Evolutionary conservation across 2,888 invertebrate species (phyloP), one percentile per base, ranked within the genome.

Genomic region (Ecliptopera silaceata): DNA sequence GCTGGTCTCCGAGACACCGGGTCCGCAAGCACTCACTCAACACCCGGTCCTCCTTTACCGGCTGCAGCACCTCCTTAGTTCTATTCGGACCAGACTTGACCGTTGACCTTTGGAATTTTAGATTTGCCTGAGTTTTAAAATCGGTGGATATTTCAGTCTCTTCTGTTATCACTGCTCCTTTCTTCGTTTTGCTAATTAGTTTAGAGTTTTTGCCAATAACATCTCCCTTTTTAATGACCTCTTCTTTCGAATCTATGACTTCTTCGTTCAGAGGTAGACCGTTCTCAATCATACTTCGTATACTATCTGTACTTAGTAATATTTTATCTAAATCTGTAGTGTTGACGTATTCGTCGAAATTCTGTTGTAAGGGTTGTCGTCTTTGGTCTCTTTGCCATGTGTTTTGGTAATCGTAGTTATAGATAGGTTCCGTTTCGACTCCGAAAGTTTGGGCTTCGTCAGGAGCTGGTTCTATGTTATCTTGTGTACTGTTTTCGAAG

Each of bases 321-420:
- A 89, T 84, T 72, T 85, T 83, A 71, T 89, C 89, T 74, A 90
- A 68, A 66, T 88, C 86, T 64, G 82, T 72, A 46, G 82, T 76
- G 70, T 79, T 82, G 67, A 84, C 79, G 63, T 83, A 84, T 61
- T 82, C 82, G 45, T 88, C 88, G 64, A 86, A 90, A 63, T 80
- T 83, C 51, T 85, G 84, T 59, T 82, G 80, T 66, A 91, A 85
- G 48, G 91, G 91, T 78, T 88, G 88, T 79, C 91, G 71, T 89
- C 91, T 90, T 88, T 90, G 90, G 88, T 91, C 91, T 82, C 75
- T 88, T 64, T 89, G 86, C 90, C 90, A 91, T 42, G 80, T 79
- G 34, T 80, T 77, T 74, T 78, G 75, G 71, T 72, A 68, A 70
- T 88, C 82, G 53, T 85, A 88, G 49, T 86, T 88, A 63, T 89